Conservation (phyloP, 2,113 vertebrate genomes). For the Tetrao urogallus region DNA sequence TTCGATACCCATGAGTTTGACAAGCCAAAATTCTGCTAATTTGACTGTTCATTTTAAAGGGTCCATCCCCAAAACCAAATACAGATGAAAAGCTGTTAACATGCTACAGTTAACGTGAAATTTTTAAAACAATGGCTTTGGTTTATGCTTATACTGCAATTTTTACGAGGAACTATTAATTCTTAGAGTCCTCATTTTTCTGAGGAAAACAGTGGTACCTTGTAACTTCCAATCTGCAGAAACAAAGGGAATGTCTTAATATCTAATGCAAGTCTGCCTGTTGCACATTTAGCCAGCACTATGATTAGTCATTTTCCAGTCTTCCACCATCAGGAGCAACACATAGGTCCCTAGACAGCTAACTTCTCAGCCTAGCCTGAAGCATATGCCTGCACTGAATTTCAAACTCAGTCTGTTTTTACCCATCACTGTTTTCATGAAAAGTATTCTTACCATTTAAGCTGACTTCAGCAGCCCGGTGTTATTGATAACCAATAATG, state of each 20-base stretch:
- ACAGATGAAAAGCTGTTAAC: neutral
- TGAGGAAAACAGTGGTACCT: neutral
- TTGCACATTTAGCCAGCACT: neutral
- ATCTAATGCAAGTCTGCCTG: neutral
- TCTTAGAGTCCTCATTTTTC: neutral
- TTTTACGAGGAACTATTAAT: neutral
- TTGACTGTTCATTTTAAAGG: neutral
- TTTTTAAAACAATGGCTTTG: neutral
- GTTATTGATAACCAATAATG: conserved; percentile 36
- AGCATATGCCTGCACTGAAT: conserved; percentile 14
- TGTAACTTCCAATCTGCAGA: neutral
- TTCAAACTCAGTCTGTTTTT: conserved; percentile 33
- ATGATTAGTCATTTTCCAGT: conserved; percentile 11
- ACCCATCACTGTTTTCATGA: neutral
- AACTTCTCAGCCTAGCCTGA: conserved; percentile 21
- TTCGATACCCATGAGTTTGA: neutral
- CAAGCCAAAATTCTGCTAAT: neutral
- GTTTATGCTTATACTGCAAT: neutral
- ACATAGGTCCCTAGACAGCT: neutral
- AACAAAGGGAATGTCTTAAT: neutral
- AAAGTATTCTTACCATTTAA: neutral
- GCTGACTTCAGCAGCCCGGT: conserved; percentile 35
- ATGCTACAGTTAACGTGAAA: neutral
- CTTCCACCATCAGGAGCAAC: neutral
- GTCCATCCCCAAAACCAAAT: neutral